These are phyloP conservation scores for Drosophila ogumai DNA, from an alignment of 1,140 invertebrate species.

Conservation along the genomic window DNA sequence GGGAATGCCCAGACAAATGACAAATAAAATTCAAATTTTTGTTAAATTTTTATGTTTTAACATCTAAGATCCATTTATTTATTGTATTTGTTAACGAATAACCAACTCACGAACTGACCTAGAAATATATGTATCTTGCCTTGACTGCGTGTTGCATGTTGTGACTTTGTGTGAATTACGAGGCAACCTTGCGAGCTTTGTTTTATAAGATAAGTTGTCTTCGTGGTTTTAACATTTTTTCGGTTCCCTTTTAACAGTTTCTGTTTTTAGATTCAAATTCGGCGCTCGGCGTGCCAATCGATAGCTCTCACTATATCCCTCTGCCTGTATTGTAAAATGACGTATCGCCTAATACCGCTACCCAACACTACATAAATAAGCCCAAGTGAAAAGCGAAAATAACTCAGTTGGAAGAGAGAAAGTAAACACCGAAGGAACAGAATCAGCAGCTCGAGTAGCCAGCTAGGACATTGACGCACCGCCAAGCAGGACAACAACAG, in stretches of 20 bases:
- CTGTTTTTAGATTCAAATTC: background rate
- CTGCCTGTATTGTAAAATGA: slow-evolving; percentile 8
- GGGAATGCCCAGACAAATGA: no score
- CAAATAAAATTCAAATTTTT: no score
- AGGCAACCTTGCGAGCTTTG: no score
- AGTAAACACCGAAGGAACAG: slow-evolving; percentile 27
- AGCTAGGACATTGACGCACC: slow-evolving; percentile 1
- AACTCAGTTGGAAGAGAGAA: slow-evolving; percentile 51
- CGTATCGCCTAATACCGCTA: background rate
- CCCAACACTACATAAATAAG: slow-evolving; percentile 8
- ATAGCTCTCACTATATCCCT: background rate
- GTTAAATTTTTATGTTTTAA: no score
- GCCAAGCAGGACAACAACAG: background rate
- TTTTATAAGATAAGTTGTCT: no score
- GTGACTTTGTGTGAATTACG: no score
- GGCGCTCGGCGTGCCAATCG: background rate
- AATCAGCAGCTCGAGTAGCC: slow-evolving; percentile 11
- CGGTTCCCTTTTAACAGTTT: background rate
- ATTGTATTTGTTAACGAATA: no score
- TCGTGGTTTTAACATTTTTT: background rate
- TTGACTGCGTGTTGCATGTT: background rate
- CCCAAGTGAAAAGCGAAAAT: slow-evolving; percentile 64
- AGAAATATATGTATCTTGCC: no score
- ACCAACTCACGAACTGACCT: no score
- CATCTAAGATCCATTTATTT: no score